Evolutionary conservation across 2,888 invertebrate species (phyloP), one percentile per base, ranked within the genome.

Genomic region (Drosophila demipolita): DNA sequence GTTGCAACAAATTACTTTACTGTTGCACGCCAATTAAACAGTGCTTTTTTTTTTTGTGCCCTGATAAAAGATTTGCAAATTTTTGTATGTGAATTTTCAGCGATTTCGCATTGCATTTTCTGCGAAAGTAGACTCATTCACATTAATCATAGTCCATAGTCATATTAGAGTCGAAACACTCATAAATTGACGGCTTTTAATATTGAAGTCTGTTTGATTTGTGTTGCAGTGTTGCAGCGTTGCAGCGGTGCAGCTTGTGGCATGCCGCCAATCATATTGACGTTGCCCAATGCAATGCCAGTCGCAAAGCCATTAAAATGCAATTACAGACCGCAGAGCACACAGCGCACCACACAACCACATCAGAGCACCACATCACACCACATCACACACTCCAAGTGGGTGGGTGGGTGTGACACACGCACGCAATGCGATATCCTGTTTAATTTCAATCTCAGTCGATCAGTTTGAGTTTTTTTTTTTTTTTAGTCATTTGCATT

Each of bases 291-390:
- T 72, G 73, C 75, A 61, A 40, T 54, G 35, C 35, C 83, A 67
- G 64, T 75, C 62, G 59, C 68, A 76, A 85, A 86, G 73, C 83
- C 90, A 90, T 86, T 86, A 86, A 89, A 89, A 86, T 86, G 85
- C 81, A 88, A 86, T 89, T 85, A 87, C 65, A 67, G 72, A 35
- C 60, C 62, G 52, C 59, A 60, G 33, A 35, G 35, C 61, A 33
- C 20, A 54, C 42, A 54, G 40, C 54, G 61, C 38, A 42, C 15
- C 35, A 45, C 36, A n/a, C 40, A 36, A 20, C 33, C 63, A 63
- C 64, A 20, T 29, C 42, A 33, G 49, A 58, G 48, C 54, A 72
- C 26, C 36, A 66, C 57, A 36, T 1, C 36, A 33, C 12, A 32
- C 50, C 45, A 38, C 63, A 32, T n/a, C 3, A 59, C 26, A 29